These are phyloP conservation scores for Albula goreensis DNA, from an alignment of 2,113 vertebrate species.

Conservation along the genomic window DNA sequence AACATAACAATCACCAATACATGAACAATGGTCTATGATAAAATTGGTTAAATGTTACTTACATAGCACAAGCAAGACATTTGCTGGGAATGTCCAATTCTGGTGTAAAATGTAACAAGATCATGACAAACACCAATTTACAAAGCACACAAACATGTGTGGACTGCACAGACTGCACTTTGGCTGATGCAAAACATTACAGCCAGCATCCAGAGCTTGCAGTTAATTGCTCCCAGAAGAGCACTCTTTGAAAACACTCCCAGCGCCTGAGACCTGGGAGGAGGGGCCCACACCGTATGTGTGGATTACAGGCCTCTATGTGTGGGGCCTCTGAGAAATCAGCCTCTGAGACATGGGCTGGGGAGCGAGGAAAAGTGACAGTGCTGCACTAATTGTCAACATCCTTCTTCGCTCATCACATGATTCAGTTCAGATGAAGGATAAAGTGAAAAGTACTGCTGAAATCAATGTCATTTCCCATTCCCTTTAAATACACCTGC, in stretches of 20 bases:
- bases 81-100: neutral
- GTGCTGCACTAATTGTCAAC: slow-evolving; percentile 4
- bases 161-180: neutral
- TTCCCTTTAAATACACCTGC: no score
- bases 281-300: neutral
- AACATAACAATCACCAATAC: no score
- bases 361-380: neutral
- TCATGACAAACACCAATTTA: neutral
- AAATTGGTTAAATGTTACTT: neutral
- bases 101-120: neutral
- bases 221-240: slow-evolving; percentile 23
- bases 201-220: neutral
- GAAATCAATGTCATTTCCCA: no score
- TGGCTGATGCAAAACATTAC: slow-evolving; percentile 17
- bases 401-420: neutral
- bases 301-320: neutral
- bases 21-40: no score
- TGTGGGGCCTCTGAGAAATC: neutral
- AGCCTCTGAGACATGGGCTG: neutral
- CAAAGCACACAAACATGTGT: neutral
- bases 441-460: no score
- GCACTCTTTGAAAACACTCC: slow-evolving; percentile 16
- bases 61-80: neutral
- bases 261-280: neutral
- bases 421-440: no score